Evolutionary conservation across 2,113 vertebrate species (phyloP), one percentile per base, ranked within the genome.

Genomic region (Acinonyx jubatus): DNA sequence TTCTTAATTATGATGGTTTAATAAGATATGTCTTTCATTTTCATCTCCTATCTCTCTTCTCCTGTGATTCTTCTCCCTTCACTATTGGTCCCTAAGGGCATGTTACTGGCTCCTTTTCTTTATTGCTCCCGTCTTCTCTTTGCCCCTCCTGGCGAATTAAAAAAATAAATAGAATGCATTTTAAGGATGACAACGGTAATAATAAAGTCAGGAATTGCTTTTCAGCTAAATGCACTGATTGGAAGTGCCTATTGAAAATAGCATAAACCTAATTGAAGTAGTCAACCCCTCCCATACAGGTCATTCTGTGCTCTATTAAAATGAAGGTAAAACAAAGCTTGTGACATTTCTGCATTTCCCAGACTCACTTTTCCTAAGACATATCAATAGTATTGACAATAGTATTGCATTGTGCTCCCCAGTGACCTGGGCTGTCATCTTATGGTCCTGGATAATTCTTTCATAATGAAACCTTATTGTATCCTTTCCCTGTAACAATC

Each of bases 1-100:
- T 97, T 98, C 95, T 98, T 98, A 97, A 98, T 97, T 98, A 98
- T 97, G 96, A 96, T 95, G 94, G 84, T 94, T 97, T 98, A 98
- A 97, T 97, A 97, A 98, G 98, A 93, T 96, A 93, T 1, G 97
- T 93, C 94, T 92, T 97, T 98, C 97, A 96, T 97, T 97, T 96
- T 97, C 95, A 86, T 97, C 97, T 97, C 87, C 91, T 76, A 21
- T 96, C 61, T 89, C 66, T 88, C 92, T 97, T 97, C 94, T 89
- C 89, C 81, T 96, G 81, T 66, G 97, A 96, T 96, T 95, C 96
- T 97, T 96, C 80, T 83, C 91, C 78, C 86, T 97, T 92, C 95
- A 80, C 94, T 97, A 87, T 96, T 94, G 96, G 97, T 98, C 97
- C 98, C 97, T 90, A 84, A 97, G 97, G 97, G 86, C 93, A 79